Evolutionary conservation across 1,140 invertebrate species (phyloP).

Genomic region (Pteromalus puparum): DNA sequence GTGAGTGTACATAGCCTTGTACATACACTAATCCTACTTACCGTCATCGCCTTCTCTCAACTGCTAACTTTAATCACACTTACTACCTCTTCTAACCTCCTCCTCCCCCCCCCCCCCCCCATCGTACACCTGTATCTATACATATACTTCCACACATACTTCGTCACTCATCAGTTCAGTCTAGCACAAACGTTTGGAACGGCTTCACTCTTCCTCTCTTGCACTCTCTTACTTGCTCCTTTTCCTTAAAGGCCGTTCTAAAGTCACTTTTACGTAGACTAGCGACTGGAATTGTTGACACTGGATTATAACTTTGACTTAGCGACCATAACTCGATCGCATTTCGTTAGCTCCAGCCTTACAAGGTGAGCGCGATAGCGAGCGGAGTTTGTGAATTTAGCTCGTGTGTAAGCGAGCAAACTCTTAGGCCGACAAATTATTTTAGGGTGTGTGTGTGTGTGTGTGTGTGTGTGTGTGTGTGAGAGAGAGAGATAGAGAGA

Average conservation of each 20-base stretch:
- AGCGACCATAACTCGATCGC: slow-evolving; percentile 52
- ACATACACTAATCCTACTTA: slow-evolving; percentile 47
- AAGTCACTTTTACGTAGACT: slow-evolving; percentile 29
- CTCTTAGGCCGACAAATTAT: slow-evolving; percentile 24
- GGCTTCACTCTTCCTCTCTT: no score
- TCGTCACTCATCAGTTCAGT: background rate
- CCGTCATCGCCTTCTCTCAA: background rate
- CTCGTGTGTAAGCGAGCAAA: slow-evolving; percentile 10
- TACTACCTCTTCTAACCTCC: background rate
- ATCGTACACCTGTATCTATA: background rate
- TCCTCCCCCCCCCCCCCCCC: no score
- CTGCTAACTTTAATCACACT: slow-evolving; percentile 39
- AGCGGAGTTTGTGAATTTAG: background rate
- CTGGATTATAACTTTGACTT: slow-evolving; percentile 58
- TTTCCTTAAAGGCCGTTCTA: background rate
- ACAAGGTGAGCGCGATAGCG: background rate
- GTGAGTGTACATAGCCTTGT: slow-evolving; percentile 51
- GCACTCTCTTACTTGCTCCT: background rate
- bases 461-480: no score
- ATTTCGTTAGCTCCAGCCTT: slow-evolving; percentile 19
- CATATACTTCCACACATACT: background rate
- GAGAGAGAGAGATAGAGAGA: no score
- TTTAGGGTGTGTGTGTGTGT: no score
- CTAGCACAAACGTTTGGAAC: background rate
- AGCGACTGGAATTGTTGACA: slow-evolving; percentile 56